Base-by-base conservation (phyloP, 1,140 invertebrate genomes). In the Elysia chlorotica region DNA sequence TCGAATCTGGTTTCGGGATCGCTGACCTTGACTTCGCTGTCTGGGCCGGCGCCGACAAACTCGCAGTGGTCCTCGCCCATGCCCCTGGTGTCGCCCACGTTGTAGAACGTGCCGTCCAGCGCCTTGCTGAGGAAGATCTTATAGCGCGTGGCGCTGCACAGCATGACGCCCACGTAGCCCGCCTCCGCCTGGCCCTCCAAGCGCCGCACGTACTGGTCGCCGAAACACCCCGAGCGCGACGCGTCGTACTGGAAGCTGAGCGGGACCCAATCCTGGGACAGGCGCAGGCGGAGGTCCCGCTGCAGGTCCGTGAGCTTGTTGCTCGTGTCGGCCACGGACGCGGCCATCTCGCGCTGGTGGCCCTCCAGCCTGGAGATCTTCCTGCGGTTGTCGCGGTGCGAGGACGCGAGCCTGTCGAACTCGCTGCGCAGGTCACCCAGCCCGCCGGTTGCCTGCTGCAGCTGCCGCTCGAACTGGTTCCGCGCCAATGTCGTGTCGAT, bases 31-130 rank as follows among this genome's bases (percentile, higher is more conserved):
- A 76, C 48, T 31, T 25, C 30, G 19, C 36, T 36, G 21, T 66
- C 67, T 53, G 19, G n/a, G 0, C 35, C 56, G 31, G 70, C 80
- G 63, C 83, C 83, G 33, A 85, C 82, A 79, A 83, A 85, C 62
- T 85, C 79, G 78, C 84, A 85, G 65, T 85, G 84, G 37, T 85
- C 84, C 31, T 85, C 77, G 17, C 84, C 84, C 69, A 77, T 41
- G 23, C 82, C 80, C 2, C 41, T 63, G 19, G 57, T 76, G 62
- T 85, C 84, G 17, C 78, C 84, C 61, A 85, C 79, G 71, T 84
- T 81, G 41, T 80, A 59, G 74, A 84, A 85, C 23, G 68, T 77
- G 19, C 75, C 78, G 19, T 73, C 56, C 41, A 84, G 71, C 14
- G 74, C 74, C 35, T 81, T 71, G 59, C 78, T 76, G 1, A 85